phyloP scores from a whole-genome alignment of 37 sponge, comb jelly and placozoan species.

The Ianthella basta region DNA sequence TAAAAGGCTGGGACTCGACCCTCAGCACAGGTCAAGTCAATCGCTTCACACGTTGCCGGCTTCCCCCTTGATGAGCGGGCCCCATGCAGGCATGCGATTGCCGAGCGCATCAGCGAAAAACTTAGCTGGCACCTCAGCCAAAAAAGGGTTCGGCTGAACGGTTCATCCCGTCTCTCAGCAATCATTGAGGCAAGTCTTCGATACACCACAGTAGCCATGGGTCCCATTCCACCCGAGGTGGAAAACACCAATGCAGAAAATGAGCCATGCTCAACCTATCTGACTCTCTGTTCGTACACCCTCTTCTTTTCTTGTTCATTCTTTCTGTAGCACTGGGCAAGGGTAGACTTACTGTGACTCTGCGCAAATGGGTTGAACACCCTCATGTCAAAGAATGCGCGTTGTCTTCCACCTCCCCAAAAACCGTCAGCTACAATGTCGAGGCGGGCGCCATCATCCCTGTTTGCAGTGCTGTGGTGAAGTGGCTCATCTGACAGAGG shows the following conservation, averaged over 20 bases:
- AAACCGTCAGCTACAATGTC: neutral
- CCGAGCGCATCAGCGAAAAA: neutral
- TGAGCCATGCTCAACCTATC: neutral
- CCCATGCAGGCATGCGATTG: neutral
- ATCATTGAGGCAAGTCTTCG: neutral
- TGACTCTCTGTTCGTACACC: neutral
- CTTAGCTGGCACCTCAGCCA: neutral
- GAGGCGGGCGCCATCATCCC: conserved; percentile 1
- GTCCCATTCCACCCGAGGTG: too few relatives aligned
- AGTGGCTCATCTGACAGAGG: neutral
- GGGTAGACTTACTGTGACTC: neutral
- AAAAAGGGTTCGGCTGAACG: neutral
- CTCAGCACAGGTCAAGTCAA: conserved; percentile 1
- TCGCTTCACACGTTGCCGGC: neutral
- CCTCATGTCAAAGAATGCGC: too few relatives aligned
- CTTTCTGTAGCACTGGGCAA: conserved; percentile 6
- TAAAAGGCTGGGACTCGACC: neutral
- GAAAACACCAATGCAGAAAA: neutral
- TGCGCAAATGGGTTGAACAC: too few relatives aligned
- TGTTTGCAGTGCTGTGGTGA: neutral
- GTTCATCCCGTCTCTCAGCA: neutral
- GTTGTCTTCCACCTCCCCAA: neutral
- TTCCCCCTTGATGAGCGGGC: neutral
- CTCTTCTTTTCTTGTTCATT: neutral
- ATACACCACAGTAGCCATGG: neutral